Evolutionary conservation across 2,888 invertebrate genomes (phyloP).

Genomic region (Diloba caeruleocephala): DNA sequence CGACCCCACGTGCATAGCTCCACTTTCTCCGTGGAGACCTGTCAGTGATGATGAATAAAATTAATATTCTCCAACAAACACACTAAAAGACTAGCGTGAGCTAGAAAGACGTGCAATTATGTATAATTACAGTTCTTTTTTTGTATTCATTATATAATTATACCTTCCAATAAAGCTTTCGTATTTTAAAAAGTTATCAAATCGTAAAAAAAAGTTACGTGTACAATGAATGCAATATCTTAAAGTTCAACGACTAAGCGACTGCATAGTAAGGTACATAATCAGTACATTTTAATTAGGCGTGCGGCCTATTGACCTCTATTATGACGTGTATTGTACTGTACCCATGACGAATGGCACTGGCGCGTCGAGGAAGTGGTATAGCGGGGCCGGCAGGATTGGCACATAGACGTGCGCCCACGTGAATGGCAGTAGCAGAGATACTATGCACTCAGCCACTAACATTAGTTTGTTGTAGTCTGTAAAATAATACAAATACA

Average conservation of each 20-base stretch:
- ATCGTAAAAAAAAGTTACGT: no score
- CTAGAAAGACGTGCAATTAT: no score
- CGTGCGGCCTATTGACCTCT: slow-evolving; percentile 41
- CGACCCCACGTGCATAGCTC: slow-evolving; percentile 72
- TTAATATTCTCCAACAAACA: not conserved
- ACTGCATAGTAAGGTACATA: slow-evolving; percentile 22
- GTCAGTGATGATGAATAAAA: slow-evolving; percentile 20
- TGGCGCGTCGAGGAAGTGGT: slow-evolving; percentile 99
- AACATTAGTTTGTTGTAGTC: slow-evolving; percentile 99
- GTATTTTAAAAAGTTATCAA: no score
- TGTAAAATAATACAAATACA: slow-evolving; percentile 70
- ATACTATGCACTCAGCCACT: slow-evolving; percentile 97
- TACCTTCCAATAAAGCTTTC: no score
- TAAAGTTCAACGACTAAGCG: slow-evolving; percentile 1
- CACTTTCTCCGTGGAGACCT: slow-evolving; percentile 90
- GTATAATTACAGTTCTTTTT: no score
- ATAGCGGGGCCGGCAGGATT: slow-evolving; percentile 97
- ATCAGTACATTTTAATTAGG: slow-evolving; percentile 32
- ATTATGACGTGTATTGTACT: slow-evolving; percentile 52
- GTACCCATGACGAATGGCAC: slow-evolving; percentile 99
- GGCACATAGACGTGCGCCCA: slow-evolving; percentile 99
- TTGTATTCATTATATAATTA: no score
- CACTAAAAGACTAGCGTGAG: no score
- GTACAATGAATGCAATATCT: no score
- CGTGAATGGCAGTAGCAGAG: slow-evolving; percentile 97